Percentiles rank a stretch among this genome's conserved stretches.
These are phyloP conservation scores for Sweltsa coloradensis DNA, from an alignment of 1,140 invertebrate genomes.

Conservation along the genomic window DNA sequence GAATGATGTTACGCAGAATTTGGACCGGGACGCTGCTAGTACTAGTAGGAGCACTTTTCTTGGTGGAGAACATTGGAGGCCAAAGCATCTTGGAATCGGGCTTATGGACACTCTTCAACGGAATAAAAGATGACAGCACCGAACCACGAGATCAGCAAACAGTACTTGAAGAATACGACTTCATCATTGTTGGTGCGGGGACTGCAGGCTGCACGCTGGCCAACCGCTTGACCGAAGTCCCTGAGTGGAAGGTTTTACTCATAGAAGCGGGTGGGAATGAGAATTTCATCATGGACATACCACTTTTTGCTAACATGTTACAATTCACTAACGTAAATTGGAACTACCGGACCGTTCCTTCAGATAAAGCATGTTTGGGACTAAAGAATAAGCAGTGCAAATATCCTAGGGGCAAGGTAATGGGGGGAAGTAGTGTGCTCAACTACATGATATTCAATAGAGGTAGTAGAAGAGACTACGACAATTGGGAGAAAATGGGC, in stretches of 20 bases:
- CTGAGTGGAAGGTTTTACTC: constrained; percentile 5
- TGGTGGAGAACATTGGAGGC: neutral
- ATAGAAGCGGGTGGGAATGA: constrained; percentile 21
- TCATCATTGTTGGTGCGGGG: constrained; percentile 33
- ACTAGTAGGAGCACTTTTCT: too few relatives aligned
- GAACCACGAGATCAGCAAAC: neutral
- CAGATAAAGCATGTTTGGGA: constrained; percentile 66
- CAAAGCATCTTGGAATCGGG: too few relatives aligned
- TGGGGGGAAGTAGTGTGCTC: constrained; percentile 40
- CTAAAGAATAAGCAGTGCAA: constrained; percentile 60
- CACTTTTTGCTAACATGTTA: constrained; percentile 44
- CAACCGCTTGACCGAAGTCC: constrained; percentile 22
- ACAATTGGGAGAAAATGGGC: constrained; percentile 56
- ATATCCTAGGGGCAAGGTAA: constrained; percentile 45
- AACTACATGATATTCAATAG: constrained; percentile 53
- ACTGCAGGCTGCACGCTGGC: constrained; percentile 38
- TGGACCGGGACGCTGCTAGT: too few relatives aligned
- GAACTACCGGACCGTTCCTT: constrained; percentile 54
- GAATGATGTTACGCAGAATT: too few relatives aligned
- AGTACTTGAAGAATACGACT: constrained; percentile 14
- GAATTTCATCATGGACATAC: constrained; percentile 52
- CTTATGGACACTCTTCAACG: too few relatives aligned
- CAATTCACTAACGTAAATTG: constrained; percentile 51
- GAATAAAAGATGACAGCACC: neutral
- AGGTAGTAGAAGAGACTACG: constrained; percentile 62